These are phyloP conservation scores for Imbricaverruca yamaguchii DNA, from an alignment of 2,888 invertebrate species.

Conservation along the genomic window DNA sequence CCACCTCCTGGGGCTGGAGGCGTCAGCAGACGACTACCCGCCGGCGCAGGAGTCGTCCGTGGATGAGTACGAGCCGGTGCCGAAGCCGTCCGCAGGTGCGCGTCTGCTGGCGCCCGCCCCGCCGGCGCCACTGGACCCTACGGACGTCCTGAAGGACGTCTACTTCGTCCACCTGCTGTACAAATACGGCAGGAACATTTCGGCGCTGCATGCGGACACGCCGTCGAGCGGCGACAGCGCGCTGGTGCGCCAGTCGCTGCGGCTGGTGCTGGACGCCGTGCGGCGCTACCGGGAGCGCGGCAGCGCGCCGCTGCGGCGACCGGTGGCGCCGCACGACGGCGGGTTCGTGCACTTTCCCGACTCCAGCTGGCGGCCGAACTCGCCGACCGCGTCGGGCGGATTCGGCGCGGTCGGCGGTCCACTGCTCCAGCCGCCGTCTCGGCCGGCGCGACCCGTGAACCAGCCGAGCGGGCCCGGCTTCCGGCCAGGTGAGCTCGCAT, in stretches of 20 bases:
- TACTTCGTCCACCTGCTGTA: conserved; percentile 14
- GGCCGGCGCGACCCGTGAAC: neutral
- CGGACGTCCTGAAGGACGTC: neutral
- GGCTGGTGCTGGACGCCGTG: neutral
- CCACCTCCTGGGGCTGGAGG: too few species aligned
- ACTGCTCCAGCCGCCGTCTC: neutral
- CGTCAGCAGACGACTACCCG: too few species aligned
- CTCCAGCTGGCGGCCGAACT: neutral
- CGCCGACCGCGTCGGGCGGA: too few species aligned
- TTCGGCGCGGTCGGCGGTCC: neutral
- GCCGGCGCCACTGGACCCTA: neutral
- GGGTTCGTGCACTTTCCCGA: neutral
- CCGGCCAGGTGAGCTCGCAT: neutral
- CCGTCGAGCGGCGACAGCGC: too few species aligned
- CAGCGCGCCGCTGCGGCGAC: neutral
- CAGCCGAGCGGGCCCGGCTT: neutral
- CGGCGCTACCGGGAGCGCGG: too few species aligned
- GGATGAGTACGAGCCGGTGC: too few species aligned
- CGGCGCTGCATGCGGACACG: neutral
- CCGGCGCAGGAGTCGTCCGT: too few species aligned
- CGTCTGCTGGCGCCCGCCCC: neutral
- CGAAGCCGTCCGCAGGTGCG: neutral
- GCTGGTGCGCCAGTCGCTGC: neutral
- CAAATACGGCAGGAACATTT: conserved; percentile 7
- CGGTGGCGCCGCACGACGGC: neutral